phyloP scores from a whole-genome alignment of 2,113 vertebrate species.

The Serilophus lunatus region DNA sequence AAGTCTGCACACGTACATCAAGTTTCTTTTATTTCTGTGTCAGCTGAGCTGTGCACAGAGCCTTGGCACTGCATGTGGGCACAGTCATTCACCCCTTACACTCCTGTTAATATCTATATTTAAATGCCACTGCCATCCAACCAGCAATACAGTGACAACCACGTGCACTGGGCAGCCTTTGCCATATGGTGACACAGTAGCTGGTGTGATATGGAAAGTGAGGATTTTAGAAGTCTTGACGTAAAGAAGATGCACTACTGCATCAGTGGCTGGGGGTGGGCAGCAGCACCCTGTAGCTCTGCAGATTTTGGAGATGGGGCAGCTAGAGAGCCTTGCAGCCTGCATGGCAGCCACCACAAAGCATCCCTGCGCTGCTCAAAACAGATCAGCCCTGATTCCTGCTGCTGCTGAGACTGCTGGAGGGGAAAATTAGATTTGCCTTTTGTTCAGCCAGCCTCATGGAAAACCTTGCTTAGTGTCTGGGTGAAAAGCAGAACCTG shows the following conservation, averaged over 20 bases:
- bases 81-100: accelerated
- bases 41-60: neutral
- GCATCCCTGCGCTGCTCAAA: neutral
- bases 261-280: neutral
- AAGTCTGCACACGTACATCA: accelerated
- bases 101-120: neutral
- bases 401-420: neutral
- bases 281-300: accelerated
- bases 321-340: neutral
- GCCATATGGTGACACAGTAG: neutral
- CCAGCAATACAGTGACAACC: accelerated
- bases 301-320: neutral
- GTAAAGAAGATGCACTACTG: neutral
- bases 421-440: slow-evolving; percentile 44
- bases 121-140: neutral
- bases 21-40: neutral
- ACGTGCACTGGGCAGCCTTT: neutral
- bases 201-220: neutral
- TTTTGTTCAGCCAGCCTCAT: neutral
- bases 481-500: neutral
- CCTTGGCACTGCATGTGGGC: neutral
- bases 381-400: neutral
- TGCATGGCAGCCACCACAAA: neutral
- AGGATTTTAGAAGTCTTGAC: neutral
- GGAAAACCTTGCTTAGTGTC: neutral